Base-by-base conservation (phyloP, 2,113 vertebrate genomes). In the Puffinus mauretanicus region DNA sequence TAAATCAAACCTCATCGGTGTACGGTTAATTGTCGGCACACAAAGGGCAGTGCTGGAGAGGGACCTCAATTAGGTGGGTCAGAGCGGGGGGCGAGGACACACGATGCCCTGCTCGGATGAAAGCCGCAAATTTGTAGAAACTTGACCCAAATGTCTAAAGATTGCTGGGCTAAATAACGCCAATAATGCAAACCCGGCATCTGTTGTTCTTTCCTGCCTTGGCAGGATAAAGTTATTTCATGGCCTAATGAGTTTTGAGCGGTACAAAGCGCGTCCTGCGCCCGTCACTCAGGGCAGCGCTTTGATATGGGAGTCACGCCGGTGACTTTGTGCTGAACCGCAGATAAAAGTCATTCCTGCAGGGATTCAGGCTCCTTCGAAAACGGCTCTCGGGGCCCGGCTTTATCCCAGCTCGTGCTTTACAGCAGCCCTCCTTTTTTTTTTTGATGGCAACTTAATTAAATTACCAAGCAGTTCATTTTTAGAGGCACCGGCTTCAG, bases 191-290 rank as follows among this genome's bases (percentile, higher is more conserved):
- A 97, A 98, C 98, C 88, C 89, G 5, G 96, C 98, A 98, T 98
- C 98, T 98, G 98, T 97, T 98, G 97, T 97, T 98, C 97, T 98
- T 98, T 88, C 89, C 96, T 97, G 94, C 80, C 83, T 97, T 97
- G 98, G 96, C 96, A 97, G 97, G 97, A 97, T 93, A 70, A 97
- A 98, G 98, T 98, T 98, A 97, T 98, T 98, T 98, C 97, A 98
- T 95, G 97, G 98, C 94, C 97, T 98, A 98, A 98, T 98, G 98
- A 98, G 98, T 97, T 97, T 96, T 66, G 96, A 96, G 90, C 91
- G 96, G 97, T 71, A 98, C 97, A 98, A 98, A 98, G 97, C 67
- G 46, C 84, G 80, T 84, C 96, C 97, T 98, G 98, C 90, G 97
- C 97, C 96, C 96, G 98, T 98, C 98, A 98, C 85, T 98, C 98